Conservation (phyloP, 2,113 vertebrate species). For the Cygnus buccinator region DNA sequence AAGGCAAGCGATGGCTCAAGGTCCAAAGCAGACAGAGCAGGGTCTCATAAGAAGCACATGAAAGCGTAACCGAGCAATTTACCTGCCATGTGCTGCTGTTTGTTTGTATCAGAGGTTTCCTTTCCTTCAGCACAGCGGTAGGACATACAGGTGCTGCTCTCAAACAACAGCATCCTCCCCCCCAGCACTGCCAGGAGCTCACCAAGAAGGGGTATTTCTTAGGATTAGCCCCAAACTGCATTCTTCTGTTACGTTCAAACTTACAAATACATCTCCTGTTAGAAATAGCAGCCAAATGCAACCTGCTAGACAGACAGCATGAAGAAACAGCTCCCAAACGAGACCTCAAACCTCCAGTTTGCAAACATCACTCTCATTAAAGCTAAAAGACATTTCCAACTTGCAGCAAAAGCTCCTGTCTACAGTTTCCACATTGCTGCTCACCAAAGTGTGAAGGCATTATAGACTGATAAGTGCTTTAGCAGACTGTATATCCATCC, state of each 20-base stretch:
- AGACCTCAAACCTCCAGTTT: neutral
- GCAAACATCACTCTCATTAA: constrained; percentile 3
- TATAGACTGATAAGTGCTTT: constrained; percentile 68
- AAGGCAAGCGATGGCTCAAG: neutral
- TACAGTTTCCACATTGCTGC: constrained; percentile 25
- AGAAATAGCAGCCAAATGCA: neutral
- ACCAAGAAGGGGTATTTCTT: neutral
- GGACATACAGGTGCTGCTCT: neutral
- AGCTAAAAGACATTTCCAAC: constrained; percentile 9
- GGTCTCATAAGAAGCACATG: neutral
- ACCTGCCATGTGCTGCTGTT: neutral
- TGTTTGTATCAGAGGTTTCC: neutral
- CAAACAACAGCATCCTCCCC: neutral
- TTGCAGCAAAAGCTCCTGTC: neutral
- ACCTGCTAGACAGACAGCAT: neutral
- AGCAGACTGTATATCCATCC: constrained; percentile 65
- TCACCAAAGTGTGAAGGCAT: constrained; percentile 55
- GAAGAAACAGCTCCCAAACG: neutral
- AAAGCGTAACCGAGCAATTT: neutral
- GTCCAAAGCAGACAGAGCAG: neutral
- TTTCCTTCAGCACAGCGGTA: neutral
- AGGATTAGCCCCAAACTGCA: neutral
- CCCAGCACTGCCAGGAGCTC: neutral
- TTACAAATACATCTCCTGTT: neutral
- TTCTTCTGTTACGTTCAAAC: neutral